phyloP scores from a whole-genome alignment of 2,797 vertebrate species.

The Okamejei kenojei region DNA sequence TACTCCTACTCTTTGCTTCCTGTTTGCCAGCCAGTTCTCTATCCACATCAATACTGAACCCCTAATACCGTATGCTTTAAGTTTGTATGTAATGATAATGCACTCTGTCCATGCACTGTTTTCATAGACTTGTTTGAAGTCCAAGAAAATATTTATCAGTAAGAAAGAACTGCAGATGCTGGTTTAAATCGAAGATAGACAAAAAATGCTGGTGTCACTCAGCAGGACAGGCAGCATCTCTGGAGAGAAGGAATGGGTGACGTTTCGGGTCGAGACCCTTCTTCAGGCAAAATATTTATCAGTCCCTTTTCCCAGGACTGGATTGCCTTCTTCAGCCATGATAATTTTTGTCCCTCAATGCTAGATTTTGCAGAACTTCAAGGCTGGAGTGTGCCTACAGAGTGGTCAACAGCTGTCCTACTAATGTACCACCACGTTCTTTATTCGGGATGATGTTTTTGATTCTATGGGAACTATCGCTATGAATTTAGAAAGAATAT shows the following conservation, averaged over 20 bases:
- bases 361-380: neutral
- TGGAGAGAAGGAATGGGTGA: no score
- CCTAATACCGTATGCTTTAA: no score
- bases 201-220: no score
- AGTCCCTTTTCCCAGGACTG: neutral
- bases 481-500: neutral
- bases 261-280: no score
- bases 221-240: no score
- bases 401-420: neutral
- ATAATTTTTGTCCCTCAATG: neutral
- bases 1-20: no score
- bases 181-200: no score
- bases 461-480: neutral
- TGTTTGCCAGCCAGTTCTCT: no score
- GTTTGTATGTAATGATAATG: neutral
- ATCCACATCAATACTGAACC: no score
- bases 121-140: neutral
- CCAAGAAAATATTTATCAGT: neutral
- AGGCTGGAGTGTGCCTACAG: neutral
- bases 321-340: neutral
- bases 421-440: neutral
- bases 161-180: no score
- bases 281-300: neutral
- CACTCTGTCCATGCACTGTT: neutral
- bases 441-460: neutral